Conservation (phyloP, 2,113 vertebrate species). For the Holacanthus passer region DNA sequence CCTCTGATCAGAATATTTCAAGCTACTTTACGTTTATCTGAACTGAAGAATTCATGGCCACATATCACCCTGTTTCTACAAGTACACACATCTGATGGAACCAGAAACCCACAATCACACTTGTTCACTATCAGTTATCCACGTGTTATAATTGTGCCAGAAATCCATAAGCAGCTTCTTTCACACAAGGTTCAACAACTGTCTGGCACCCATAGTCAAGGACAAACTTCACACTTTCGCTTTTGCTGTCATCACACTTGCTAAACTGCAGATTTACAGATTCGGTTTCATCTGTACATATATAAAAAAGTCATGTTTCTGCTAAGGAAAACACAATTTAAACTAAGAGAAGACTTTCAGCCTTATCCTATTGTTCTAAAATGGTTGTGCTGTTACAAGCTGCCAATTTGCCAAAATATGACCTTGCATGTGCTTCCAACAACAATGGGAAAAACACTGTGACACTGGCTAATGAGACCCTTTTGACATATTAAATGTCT, state of each 20-base stretch:
- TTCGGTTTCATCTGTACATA: background rate
- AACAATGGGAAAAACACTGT: background rate
- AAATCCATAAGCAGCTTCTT: background rate
- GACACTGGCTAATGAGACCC: background rate
- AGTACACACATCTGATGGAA: background rate
- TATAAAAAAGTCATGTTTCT: background rate
- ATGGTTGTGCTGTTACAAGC: background rate
- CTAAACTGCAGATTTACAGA: background rate
- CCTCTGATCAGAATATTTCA: background rate
- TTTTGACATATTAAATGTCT: background rate
- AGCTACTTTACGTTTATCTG: background rate
- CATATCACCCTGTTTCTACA: background rate
- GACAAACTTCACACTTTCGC: background rate
- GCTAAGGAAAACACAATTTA: background rate
- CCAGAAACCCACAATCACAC: slow-evolving; percentile 2
- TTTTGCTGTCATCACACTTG: background rate
- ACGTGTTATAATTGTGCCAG: background rate
- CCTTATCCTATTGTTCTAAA: background rate
- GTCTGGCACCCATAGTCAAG: slow-evolving; percentile 7
- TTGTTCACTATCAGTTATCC: background rate
- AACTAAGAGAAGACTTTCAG: background rate
- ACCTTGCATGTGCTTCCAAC: background rate
- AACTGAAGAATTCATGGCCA: background rate
- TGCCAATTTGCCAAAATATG: background rate
- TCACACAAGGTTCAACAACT: background rate